A percentile compares a stretch with the other conserved stretches of the same genome.
Evolutionary conservation across 2,888 invertebrate genomes (phyloP).

Genomic region (Brachyopa scutellaris): DNA sequence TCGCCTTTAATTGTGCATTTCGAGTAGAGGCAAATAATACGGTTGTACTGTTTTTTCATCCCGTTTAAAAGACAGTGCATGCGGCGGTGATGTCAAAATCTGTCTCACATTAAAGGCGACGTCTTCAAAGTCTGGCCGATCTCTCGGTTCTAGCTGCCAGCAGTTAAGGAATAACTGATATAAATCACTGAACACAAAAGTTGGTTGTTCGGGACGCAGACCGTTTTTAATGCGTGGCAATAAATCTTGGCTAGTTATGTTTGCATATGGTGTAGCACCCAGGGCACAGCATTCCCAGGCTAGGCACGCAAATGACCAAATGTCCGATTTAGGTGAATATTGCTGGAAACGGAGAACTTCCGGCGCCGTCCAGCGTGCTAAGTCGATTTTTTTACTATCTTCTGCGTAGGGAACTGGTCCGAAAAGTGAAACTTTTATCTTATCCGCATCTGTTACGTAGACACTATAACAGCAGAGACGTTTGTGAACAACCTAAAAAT

Average conservation of each 20-base stretch:
- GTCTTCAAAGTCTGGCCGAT: constrained; percentile 88
- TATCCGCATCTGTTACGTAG: constrained; percentile 85
- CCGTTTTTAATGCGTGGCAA: constrained; percentile 87
- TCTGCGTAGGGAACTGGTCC: constrained; percentile 87
- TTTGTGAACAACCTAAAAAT: constrained; percentile 86
- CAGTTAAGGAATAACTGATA: constrained; percentile 92
- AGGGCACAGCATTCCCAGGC: constrained; percentile 92
- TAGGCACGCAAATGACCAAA: constrained; percentile 92
- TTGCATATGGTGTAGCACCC: constrained; percentile 90
- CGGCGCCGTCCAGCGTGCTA: constrained; percentile 90
- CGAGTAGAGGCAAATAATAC: constrained; percentile 80
- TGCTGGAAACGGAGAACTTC: constrained; percentile 89
- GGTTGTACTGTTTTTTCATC: constrained; percentile 77
- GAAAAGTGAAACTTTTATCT: constrained; percentile 89
- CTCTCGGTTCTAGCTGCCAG: constrained; percentile 92
- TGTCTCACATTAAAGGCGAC: constrained; percentile 83
- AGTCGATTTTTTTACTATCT: constrained; percentile 87
- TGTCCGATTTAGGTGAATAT: constrained; percentile 88
- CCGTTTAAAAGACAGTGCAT: constrained; percentile 79
- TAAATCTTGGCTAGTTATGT: constrained; percentile 86
- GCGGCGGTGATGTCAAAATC: constrained; percentile 80
- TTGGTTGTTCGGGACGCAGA: constrained; percentile 88
- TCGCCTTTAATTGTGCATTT: constrained; percentile 76
- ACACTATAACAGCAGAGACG: constrained; percentile 89
- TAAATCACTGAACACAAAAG: constrained; percentile 89